Conservation (phyloP, 1,140 invertebrate genomes). For the Drosophila lacertosa region DNA sequence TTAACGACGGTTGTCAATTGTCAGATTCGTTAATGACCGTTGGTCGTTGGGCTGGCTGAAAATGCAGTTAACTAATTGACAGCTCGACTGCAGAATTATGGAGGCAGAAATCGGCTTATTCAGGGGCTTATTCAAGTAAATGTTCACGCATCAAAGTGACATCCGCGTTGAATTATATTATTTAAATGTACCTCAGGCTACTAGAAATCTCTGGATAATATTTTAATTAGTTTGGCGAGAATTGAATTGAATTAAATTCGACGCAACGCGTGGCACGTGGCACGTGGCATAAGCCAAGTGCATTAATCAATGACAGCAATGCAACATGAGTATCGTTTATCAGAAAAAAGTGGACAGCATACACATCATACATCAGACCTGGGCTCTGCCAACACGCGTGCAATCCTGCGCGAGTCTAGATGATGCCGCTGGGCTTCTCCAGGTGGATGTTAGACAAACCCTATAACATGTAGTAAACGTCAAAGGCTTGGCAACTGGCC, state of each 20-base stretch:
- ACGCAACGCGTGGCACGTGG: constrained; percentile 6
- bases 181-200: constrained; percentile 33
- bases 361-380: constrained; percentile 22
- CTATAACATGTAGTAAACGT: constrained; percentile 70
- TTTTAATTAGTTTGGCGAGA: constrained; percentile 36
- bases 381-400: constrained; percentile 32
- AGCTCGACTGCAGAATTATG: constrained; percentile 30
- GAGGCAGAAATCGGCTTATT: constrained; percentile 1
- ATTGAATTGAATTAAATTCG: constrained; percentile 33
- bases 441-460: constrained; percentile 53
- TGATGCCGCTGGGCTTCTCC: constrained; percentile 19
- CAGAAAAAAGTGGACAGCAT: constrained; percentile 34
- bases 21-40: not conserved
- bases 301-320: constrained; percentile 41
- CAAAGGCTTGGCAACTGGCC: constrained; percentile 47
- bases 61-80: constrained; percentile 28
- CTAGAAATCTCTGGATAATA: constrained; percentile 19
- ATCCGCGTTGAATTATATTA: constrained; percentile 33
- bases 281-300: no score
- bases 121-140: constrained; percentile 8
- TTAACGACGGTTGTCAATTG: no score
- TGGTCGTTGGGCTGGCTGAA: constrained; percentile 6
- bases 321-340: constrained; percentile 62
- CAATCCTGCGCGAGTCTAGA: no score
- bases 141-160: constrained; percentile 19